These are phyloP conservation scores for Aegypius monachus DNA, from an alignment of 2,113 vertebrate species.

Conservation along the genomic window DNA sequence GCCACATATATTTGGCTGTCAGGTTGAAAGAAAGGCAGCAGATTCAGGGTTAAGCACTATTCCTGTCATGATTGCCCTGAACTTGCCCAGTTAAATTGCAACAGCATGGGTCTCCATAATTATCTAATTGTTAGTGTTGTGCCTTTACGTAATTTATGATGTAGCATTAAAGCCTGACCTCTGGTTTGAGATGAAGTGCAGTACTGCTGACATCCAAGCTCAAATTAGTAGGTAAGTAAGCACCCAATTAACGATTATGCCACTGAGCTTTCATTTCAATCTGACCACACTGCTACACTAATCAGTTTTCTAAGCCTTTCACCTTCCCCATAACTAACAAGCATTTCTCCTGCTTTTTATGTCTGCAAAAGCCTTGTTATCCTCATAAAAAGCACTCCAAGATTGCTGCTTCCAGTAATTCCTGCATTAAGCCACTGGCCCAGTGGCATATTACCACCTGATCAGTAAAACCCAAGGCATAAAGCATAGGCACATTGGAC, in stretches of 20 bases:
- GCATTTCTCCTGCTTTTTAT: conserved; percentile 71
- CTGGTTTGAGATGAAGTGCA: conserved; percentile 72
- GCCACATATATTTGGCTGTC: conserved; percentile 1
- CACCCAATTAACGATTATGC: conserved; percentile 77
- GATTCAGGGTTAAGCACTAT: conserved; percentile 69
- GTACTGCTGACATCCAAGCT: conserved; percentile 75
- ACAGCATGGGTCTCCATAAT: conserved; percentile 78
- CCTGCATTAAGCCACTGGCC: conserved; percentile 36
- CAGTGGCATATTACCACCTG: not conserved
- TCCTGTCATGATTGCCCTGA: conserved; percentile 74
- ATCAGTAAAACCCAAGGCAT: conserved; percentile 11
- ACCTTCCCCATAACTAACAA: conserved; percentile 76
- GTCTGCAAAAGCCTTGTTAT: conserved; percentile 66
- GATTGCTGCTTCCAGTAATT: conserved; percentile 51
- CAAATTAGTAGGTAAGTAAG: conserved; percentile 83
- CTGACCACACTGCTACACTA: conserved; percentile 77
- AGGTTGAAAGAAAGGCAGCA: conserved; percentile 51
- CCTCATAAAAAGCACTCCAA: conserved; percentile 67
- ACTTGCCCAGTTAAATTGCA: conserved; percentile 78
- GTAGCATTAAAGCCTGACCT: conserved; percentile 79
- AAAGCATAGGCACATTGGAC: not conserved
- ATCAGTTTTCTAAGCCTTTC: conserved; percentile 77
- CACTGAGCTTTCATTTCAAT: conserved; percentile 75
- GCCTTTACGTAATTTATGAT: conserved; percentile 78
- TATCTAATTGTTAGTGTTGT: conserved; percentile 81